Base-by-base conservation (phyloP, 2,888 invertebrate genomes). In the Drosophila hawaiiensis region DNA sequence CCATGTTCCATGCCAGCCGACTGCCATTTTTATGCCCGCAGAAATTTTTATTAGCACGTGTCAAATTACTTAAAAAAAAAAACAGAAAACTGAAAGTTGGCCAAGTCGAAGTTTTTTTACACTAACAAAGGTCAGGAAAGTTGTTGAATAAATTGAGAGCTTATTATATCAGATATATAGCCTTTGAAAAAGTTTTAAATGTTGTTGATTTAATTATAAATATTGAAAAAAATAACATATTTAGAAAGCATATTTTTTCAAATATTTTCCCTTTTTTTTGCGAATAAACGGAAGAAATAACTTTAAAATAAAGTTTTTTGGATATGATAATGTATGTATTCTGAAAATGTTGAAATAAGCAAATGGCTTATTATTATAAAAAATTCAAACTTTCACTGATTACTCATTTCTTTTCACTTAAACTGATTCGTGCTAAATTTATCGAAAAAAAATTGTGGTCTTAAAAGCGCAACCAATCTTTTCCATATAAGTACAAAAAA, bases 31-130 rank as follows among this genome's bases (percentile, higher is more conserved):
- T 47, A 82, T 75, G 65, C 73, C 80, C 81, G 64, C 85, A 88
- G 63, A 69, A 71, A 85, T 80, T 85, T 80, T 88, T 85, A 90
- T 90, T 86, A 85, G 86, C 90, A 88, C 89, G 89, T 83, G 89
- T 85, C 90, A 79, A 88, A 76, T 80, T 85, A 75, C 89, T 78
- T 70, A 80, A 70, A 80, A 68, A 5, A 80, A 68, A 5, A 10
- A 35, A 2, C 0, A 6, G 16, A 55, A 16, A 55, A 55, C 16
- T 28, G 16, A 50, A 54, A 50, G 12, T 53, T 43, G 22, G 29
- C 22, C 31, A 43, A 71, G 65, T 35, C 69, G 68, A 67, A 47
- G 29, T 52, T 33, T 39, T 33, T 9, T 16, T 69, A 67, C 58
- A 25, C 70, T 73, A 10, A 61, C 41, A 37, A 25, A 22, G 22